Evolutionary conservation across 2,797 vertebrate species (phyloP), one percentile per base, ranked within the genome.

Genomic region (Neopelma chrysocephalum): DNA sequence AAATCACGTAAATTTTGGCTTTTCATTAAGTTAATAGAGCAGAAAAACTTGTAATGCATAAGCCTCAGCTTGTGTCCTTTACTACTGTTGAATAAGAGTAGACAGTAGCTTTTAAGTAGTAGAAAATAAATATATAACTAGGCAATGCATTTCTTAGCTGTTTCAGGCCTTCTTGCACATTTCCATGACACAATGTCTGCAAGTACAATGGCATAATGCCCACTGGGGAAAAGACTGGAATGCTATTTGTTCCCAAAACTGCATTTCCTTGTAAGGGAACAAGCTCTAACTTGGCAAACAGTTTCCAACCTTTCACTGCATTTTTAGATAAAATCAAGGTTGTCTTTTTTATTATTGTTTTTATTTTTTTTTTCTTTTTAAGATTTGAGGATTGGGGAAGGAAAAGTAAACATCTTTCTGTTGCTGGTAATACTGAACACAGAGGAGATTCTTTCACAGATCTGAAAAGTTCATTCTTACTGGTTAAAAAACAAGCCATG

Each of bases 171-270:
- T 88, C 76, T 93, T 95, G 54, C 91, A 85, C 89, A 81, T 91
- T 96, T 96, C 92, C 90, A 97, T 90, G 93, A 96, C 87, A 96
- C 92, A 92, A 66, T 61, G 91, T 96, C 95, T 96, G 93, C 50
- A 56, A 96, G 38, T 78, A 96, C 92, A 96, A 93, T 96, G 95
- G 94, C 93, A 95, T 78, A 82, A 95, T 94, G 96, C 95, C 94
- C 93, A 95, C 89, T 96, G 82, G 91, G 95, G 69, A 93, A 95
- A 96, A 91, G 89, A 94, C 53, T 92, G 87, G 95, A 96, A 96
- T 91, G 89, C 79, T 96, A 82, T 95, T 96, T 96, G 90, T 96
- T 96, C 94, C 91, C 79, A 60, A 92, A 93, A 78, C 84, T 61
- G 36, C 77, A 89, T 87, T 96, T 95, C 95, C 96, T 96, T 96